These are phyloP conservation scores for Octodonta nipae DNA, from an alignment of 2,888 invertebrate genomes.

Conservation along the genomic window DNA sequence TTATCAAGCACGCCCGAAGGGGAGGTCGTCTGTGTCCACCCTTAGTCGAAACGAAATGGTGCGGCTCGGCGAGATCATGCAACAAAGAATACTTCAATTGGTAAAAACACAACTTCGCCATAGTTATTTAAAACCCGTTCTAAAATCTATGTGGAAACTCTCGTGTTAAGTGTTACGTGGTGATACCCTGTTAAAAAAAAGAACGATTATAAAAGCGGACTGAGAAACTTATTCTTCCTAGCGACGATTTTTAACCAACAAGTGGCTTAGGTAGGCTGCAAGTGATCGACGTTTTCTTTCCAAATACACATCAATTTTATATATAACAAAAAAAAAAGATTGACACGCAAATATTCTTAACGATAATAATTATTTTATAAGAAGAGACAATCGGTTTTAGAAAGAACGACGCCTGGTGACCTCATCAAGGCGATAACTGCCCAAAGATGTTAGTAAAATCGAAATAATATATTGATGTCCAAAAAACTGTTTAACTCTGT, in stretches of 20 bases:
- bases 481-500: too few relatives aligned
- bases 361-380: slow-evolving; percentile 23
- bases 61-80: slow-evolving; percentile 62
- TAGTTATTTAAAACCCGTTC: too few relatives aligned
- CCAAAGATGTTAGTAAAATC: too few relatives aligned
- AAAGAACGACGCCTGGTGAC: slow-evolving; percentile 4
- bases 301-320: slow-evolving; percentile 15
- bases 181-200: too few relatives aligned
- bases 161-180: slow-evolving; percentile 4
- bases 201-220: slow-evolving; percentile 2
- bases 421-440: slow-evolving; percentile 9
- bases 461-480: too few relatives aligned
- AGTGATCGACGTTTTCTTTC: too few relatives aligned
- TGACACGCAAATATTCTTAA: slow-evolving; percentile 20
- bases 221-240: too few relatives aligned
- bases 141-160: slow-evolving; percentile 4
- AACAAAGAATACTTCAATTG: slow-evolving; percentile 51
- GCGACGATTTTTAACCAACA: slow-evolving; percentile 2
- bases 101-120: too few relatives aligned
- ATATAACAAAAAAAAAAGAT: slow-evolving; percentile 4
- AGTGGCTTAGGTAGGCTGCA: too few relatives aligned
- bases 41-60: slow-evolving; percentile 75
- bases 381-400: slow-evolving; percentile 23
- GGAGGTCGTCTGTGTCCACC: slow-evolving; percentile 76
- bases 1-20: slow-evolving; percentile 61